A percentile compares a stretch with the other conserved stretches of the same genome.
These are phyloP conservation scores for Ophion ellenae DNA, from an alignment of 2,888 invertebrate genomes.

Conservation along the genomic window DNA sequence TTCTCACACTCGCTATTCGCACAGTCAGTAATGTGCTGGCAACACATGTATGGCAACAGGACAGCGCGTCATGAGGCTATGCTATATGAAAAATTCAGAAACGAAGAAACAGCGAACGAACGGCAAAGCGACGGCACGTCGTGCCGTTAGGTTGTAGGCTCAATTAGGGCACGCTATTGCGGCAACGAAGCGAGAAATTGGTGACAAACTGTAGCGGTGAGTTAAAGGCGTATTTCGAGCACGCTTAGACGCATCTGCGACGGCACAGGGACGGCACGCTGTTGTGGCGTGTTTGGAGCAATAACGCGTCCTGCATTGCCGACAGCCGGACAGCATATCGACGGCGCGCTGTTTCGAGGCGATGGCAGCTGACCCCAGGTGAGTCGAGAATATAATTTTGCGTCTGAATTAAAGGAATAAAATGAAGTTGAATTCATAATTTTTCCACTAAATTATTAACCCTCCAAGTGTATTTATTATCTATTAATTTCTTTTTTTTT, in stretches of 20 bases:
- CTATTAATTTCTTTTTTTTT: background rate
- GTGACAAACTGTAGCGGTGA: background rate
- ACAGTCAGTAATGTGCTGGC: too few relatives aligned
- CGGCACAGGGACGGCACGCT: background rate
- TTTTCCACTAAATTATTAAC: slow-evolving; percentile 3
- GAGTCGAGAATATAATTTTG: background rate
- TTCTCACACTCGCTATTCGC: too few relatives aligned
- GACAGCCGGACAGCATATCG: slow-evolving; percentile 7
- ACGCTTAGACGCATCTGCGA: background rate
- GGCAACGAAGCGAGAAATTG: background rate
- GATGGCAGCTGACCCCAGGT: background rate
- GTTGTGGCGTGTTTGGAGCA: slow-evolving; percentile 1
- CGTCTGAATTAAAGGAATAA: too few relatives aligned
- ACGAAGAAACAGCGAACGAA: background rate
- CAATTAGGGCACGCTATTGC: background rate
- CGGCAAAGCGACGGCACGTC: background rate
- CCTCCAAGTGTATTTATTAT: background rate
- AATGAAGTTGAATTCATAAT: background rate
- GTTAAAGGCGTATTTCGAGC: slow-evolving; percentile 10
- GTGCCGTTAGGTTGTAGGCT: background rate
- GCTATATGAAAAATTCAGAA: background rate
- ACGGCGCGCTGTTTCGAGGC: slow-evolving; percentile 8
- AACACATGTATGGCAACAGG: background rate
- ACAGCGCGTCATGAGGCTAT: background rate
- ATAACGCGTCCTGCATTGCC: slow-evolving; percentile 7